Conservation (phyloP, 1,140 invertebrate genomes). For the Planococcus citri region DNA sequence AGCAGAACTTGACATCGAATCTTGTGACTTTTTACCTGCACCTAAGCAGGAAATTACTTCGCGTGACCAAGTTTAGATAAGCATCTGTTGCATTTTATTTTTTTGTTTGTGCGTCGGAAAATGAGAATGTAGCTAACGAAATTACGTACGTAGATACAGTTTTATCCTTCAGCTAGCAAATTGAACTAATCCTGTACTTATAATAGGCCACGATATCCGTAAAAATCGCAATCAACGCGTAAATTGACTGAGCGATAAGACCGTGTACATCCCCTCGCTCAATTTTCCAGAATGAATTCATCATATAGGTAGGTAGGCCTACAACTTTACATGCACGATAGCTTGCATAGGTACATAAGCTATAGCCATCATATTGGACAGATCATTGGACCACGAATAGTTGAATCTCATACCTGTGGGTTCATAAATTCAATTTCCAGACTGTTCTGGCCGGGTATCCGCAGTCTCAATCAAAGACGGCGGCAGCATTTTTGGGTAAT, state of each 20-base stretch:
- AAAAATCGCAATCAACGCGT: background rate
- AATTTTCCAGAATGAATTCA: background rate
- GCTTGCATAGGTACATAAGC: too few species aligned
- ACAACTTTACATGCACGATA: too few species aligned
- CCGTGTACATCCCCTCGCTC: too few species aligned
- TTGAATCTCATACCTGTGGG: too few species aligned
- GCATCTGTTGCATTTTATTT: constrained; percentile 13
- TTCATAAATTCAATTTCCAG: background rate
- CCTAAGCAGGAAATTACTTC: constrained; percentile 1
- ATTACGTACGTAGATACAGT: background rate
- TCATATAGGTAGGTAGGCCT: too few species aligned
- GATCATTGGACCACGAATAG: too few species aligned
- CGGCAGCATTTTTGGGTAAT: background rate
- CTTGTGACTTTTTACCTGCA: background rate
- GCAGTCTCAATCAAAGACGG: too few species aligned
- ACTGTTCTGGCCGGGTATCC: too few species aligned
- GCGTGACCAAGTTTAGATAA: constrained; percentile 11
- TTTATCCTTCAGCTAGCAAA: background rate
- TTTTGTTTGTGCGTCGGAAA: background rate
- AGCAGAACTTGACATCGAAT: background rate
- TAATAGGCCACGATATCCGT: background rate
- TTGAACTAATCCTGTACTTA: constrained; percentile 14
- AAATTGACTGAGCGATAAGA: too few species aligned
- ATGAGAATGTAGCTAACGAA: background rate
- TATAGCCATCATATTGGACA: too few species aligned